Evolutionary conservation across 2,113 vertebrate genomes (phyloP).

Genomic region (Ammospiza caudacuta): DNA sequence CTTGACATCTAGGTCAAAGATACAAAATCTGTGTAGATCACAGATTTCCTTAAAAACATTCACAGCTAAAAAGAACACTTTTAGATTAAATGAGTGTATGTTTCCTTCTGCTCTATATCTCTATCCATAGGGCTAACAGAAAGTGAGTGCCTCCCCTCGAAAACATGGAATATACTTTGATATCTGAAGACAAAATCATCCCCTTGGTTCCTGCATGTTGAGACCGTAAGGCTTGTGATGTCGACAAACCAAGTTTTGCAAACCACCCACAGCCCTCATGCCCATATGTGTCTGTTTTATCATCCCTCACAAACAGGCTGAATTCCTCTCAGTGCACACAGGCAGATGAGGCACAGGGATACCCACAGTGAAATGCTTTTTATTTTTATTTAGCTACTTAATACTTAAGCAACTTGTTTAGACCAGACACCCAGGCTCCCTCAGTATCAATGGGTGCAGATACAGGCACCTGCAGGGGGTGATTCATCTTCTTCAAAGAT

Average conservation of each 20-base stretch:
- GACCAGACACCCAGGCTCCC: constrained; percentile 46
- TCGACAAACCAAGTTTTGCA: neutral
- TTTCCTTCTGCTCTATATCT: neutral
- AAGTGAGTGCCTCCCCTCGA: neutral
- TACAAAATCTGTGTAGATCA: neutral
- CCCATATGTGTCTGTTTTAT: neutral
- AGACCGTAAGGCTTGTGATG: neutral
- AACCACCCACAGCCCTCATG: neutral
- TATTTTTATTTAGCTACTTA: constrained; percentile 15
- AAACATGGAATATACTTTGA: neutral
- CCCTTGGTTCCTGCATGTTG: neutral
- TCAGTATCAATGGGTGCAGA: neutral
- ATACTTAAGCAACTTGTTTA: neutral
- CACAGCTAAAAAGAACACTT: neutral
- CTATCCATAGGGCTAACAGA: neutral
- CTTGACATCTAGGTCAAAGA: neutral
- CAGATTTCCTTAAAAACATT: neutral
- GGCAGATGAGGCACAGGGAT: neutral
- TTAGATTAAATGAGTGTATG: neutral
- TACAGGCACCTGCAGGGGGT: constrained; percentile 43
- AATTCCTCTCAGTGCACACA: neutral
- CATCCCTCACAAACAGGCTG: neutral
- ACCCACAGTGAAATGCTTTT: neutral
- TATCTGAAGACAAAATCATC: neutral
- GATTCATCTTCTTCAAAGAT: constrained; percentile 67